Evolutionary conservation across 1,140 invertebrate genomes (phyloP).

Genomic region (Camponotus floridanus): DNA sequence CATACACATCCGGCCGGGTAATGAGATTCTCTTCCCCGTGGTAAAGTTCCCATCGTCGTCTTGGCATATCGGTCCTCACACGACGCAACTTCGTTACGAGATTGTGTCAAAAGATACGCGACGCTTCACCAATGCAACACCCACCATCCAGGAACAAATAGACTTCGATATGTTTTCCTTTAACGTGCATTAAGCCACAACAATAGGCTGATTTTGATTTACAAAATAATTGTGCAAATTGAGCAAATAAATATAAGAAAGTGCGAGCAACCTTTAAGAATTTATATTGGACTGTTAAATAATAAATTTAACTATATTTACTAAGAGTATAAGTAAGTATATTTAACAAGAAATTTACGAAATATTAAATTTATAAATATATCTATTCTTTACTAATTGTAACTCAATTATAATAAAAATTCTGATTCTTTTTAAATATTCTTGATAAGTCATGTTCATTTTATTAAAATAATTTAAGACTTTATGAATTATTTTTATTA

Average conservation of each 20-base stretch:
- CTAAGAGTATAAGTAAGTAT: too few relatives aligned
- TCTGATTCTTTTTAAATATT: too few relatives aligned
- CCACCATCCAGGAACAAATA: conserved; percentile 1
- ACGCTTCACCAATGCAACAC: conserved; percentile 51
- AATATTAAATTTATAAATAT: too few relatives aligned
- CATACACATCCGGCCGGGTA: conserved; percentile 62
- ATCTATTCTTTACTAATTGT: too few relatives aligned
- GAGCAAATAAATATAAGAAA: neutral
- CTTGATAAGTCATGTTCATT: too few relatives aligned
- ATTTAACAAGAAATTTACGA: too few relatives aligned
- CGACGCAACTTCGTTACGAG: conserved; percentile 66
- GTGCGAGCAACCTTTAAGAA: neutral
- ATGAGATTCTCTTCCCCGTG: conserved; percentile 79
- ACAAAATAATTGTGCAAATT: neutral
- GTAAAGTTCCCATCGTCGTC: conserved; percentile 82
- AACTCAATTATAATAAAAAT: too few relatives aligned
- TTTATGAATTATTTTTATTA: neutral
- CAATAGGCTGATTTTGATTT: neutral
- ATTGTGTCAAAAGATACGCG: conserved; percentile 79
- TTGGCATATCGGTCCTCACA: conserved; percentile 61
- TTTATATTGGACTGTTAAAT: too few relatives aligned
- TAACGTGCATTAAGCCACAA: neutral
- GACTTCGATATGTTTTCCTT: neutral
- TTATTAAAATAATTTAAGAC: too few relatives aligned
- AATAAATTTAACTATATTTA: too few relatives aligned